Base-by-base conservation (phyloP, 1,140 invertebrate species). In the Drosophila gunungcola region DNA sequence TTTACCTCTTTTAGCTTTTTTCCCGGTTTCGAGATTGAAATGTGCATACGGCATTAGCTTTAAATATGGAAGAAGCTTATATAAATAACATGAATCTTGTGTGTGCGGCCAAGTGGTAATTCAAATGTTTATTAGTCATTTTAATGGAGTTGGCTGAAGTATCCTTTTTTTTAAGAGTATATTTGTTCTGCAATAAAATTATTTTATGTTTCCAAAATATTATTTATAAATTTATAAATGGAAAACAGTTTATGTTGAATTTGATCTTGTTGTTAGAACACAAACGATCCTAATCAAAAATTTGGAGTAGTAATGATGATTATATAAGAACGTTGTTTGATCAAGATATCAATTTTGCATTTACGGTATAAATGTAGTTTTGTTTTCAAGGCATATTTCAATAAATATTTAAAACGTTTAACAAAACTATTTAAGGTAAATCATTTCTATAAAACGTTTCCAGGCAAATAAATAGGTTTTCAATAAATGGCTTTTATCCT, bases 31-130 rank as follows among this genome's bases (percentile, higher is more conserved):
- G 43, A 80, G 78, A 85, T 86, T 85, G 82, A 85, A 85, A 73
- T 80, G 81, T 81, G 81, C 81, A 85, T 85, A 80, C 57, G 63
- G 82, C 64, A 85, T 85, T 85, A 85, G 81, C 77, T 78, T 78
- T 62, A 78, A 73, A 80, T 55, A 85, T 76, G 36, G 39, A 79
- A 55, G 41, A 73, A 38, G 55, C 54, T 73, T 61, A 73, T 73
- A 73, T 48, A 73, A 73, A 73, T 73, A 73, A 61, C 55, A 73
- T 73, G 69, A 73, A 73, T 60, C 46, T 46, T 53, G 55, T 61
- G 69, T 60, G 69, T 46, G 69, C 48, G 41, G 34, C 68, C 54
- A 49, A 52, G 55, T 38, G 69, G 45, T n/a, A 70, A 56, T 12
- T 25, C 16, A 60, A 73, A 73, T 61, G 69, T 73, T 73, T 73